Conservation (phyloP, 2,113 vertebrate species). For the Cyprinus carpio region DNA sequence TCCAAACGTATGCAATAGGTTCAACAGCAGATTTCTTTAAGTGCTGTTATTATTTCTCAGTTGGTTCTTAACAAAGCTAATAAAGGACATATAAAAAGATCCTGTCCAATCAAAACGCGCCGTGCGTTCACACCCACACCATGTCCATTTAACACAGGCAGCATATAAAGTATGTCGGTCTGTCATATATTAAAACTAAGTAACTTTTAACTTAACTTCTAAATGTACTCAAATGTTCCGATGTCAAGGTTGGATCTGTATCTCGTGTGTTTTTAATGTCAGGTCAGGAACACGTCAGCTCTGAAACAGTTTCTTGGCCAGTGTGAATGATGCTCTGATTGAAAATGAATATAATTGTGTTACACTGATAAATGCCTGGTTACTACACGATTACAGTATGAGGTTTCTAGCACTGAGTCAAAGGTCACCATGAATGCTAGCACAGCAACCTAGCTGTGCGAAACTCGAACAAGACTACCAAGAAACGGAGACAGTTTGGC, state of each 20-base stretch:
- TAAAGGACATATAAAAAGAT: neutral
- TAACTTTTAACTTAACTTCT: neutral
- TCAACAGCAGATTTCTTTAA: neutral
- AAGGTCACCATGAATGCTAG: neutral
- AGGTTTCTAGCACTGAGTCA: neutral
- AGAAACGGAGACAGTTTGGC: neutral
- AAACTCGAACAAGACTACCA: too few relatives aligned
- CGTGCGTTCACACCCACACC: conserved; percentile 34
- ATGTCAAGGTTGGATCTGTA: neutral
- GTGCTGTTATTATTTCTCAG: too few relatives aligned
- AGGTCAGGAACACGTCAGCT: neutral
- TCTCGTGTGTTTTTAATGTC: neutral
- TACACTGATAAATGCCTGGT: neutral
- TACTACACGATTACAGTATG: neutral
- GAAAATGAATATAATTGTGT: neutral
- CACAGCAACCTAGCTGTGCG: too few relatives aligned
- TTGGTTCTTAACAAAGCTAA: too few relatives aligned
- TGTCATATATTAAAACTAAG: neutral
- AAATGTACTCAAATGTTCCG: neutral
- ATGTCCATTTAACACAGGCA: neutral
- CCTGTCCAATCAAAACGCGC: conserved; percentile 64
- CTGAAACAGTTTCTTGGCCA: neutral
- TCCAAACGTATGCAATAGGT: neutral
- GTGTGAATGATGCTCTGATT: neutral
- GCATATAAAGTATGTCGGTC: neutral